These are phyloP conservation scores for Steinernema khuongi DNA, from an alignment of 1,140 invertebrate genomes.

Conservation along the genomic window DNA sequence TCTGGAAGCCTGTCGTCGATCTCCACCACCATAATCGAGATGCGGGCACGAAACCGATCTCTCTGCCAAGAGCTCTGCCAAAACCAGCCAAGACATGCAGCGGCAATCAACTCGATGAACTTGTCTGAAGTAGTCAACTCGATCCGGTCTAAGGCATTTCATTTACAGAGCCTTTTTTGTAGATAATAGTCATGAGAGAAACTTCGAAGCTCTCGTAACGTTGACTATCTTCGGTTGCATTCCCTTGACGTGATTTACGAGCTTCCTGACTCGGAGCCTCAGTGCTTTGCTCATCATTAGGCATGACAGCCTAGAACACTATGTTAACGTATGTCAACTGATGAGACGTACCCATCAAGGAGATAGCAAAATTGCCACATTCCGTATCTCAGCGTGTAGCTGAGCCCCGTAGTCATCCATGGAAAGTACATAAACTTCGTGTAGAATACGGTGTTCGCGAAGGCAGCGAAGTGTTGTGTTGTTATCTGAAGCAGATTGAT, in stretches of 20 bases:
- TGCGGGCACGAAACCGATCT: too few species aligned
- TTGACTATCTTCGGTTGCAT: background rate
- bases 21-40: too few species aligned
- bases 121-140: too few species aligned
- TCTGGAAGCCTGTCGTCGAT: too few species aligned
- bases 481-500: background rate
- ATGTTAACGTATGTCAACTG: background rate
- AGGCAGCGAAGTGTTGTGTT: background rate
- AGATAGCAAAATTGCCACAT: constrained; percentile 9
- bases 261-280: background rate
- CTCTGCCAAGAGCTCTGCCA: too few species aligned
- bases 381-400: background rate
- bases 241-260: background rate
- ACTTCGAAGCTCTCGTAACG: background rate
- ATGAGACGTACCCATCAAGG: constrained; percentile 1
- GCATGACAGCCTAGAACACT: background rate
- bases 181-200: background rate
- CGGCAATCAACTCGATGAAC: too few species aligned
- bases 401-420: background rate
- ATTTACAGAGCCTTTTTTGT: too few species aligned
- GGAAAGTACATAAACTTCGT: background rate
- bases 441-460: constrained; percentile 1
- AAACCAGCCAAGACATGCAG: too few species aligned
- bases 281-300: background rate
- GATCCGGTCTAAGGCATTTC: too few species aligned